Percentiles rank a stretch among this genome's conserved stretches.
Conservation (phyloP, 2,888 invertebrate genomes). For the Elegia similella region DNA sequence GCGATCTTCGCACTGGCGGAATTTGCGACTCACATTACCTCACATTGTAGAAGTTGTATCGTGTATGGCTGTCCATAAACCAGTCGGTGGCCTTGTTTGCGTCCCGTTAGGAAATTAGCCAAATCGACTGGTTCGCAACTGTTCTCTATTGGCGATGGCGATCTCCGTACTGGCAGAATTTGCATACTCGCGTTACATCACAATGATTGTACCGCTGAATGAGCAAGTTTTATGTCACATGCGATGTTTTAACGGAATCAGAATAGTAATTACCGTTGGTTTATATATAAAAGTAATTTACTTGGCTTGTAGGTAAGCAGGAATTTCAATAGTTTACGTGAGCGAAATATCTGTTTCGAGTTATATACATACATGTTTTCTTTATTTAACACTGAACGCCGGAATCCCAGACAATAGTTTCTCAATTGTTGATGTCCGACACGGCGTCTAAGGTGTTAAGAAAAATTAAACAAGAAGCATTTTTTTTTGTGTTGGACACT, state of each 20-base stretch:
- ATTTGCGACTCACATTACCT: neutral
- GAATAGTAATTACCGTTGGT: neutral
- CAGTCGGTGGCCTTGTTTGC: neutral
- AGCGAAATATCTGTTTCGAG: too few relatives aligned
- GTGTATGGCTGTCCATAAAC: neutral
- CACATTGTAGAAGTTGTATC: neutral
- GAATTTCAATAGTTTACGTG: too few relatives aligned
- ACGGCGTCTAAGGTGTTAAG: too few relatives aligned
- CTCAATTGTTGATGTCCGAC: too few relatives aligned
- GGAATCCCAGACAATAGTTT: too few relatives aligned
- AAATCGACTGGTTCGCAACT: constrained; percentile 6
- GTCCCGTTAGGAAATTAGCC: constrained; percentile 13
- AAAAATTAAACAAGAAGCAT: too few relatives aligned
- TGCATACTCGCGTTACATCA: constrained; percentile 13
- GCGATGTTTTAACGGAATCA: neutral
- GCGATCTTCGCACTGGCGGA: neutral
- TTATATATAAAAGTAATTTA: too few relatives aligned
- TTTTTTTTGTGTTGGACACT: too few relatives aligned
- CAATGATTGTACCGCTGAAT: constrained; percentile 5
- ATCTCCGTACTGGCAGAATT: constrained; percentile 4
- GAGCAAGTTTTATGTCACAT: neutral
- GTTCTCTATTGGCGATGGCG: neutral
- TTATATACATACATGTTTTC: too few relatives aligned
- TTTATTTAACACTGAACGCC: too few relatives aligned
- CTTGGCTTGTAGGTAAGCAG: neutral